A percentile compares a stretch with the other conserved stretches of the same genome.
These are phyloP conservation scores for Pangasius sanitwongsei DNA, from an alignment of 2,797 vertebrate species.

Conservation along the genomic window DNA sequence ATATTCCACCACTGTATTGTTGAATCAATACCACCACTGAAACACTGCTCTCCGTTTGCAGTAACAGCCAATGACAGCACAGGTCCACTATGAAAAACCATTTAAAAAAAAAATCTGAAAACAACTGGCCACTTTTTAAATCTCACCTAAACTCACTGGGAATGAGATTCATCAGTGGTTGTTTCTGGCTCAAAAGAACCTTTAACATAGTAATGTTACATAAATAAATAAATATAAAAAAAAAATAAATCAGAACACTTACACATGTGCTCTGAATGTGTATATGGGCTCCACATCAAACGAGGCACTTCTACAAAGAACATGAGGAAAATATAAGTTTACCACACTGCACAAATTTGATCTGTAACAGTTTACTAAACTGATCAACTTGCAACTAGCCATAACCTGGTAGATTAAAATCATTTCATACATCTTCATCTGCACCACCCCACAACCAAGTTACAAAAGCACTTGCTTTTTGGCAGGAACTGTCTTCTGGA, in stretches of 20 bases:
- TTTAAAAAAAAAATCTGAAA: neutral
- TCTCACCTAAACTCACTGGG: neutral
- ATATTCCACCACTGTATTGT: slow-evolving; percentile 99
- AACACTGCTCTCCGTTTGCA: slow-evolving; percentile 94
- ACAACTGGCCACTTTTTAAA: neutral
- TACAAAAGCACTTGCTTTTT: slow-evolving; percentile 85
- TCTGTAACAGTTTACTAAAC: neutral
- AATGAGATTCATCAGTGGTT: neutral
- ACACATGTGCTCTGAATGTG: slow-evolving; percentile 97
- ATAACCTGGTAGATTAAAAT: neutral
- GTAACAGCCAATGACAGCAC: slow-evolving; percentile 92
- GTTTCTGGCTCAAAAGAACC: neutral
- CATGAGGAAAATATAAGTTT: slow-evolving; percentile 6
- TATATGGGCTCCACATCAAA: slow-evolving; percentile 98
- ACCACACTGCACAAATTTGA: neutral
- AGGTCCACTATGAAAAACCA: slow-evolving; percentile 79
- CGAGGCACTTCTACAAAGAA: slow-evolving; percentile 92
- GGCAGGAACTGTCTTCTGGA: slow-evolving; percentile 98
- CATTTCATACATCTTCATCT: neutral
- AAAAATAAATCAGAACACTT: slow-evolving; percentile 69
- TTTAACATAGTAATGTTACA: neutral
- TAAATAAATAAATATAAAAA: neutral
- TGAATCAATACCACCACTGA: slow-evolving; percentile 93
- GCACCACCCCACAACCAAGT: neutral
- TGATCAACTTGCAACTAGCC: neutral